Evolutionary conservation across 2,888 invertebrate genomes (phyloP).

Genomic region (Dorcus hopei): DNA sequence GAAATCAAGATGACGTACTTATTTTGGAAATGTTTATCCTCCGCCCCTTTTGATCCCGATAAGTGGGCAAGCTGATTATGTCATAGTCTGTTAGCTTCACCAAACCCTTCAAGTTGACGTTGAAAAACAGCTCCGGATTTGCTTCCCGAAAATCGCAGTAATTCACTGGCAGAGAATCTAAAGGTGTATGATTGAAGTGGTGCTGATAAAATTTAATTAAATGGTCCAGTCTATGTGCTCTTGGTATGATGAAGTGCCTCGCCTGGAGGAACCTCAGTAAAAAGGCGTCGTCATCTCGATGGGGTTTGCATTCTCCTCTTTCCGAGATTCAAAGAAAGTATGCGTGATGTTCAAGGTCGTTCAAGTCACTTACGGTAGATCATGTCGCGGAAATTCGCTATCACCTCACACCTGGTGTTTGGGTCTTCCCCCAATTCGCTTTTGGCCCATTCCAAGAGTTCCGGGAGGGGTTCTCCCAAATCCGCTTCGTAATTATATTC

Average conservation of each 20-base stretch:
- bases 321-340: conserved; percentile 51
- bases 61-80: conserved; percentile 70
- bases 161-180: conserved; percentile 62
- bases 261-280: conserved; percentile 72
- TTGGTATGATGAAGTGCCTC: conserved; percentile 66
- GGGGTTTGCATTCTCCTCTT: conserved; percentile 70
- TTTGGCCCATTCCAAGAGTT: conserved; percentile 65
- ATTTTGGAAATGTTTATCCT: conserved; percentile 70
- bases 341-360: neutral
- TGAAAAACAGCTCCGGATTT: conserved; percentile 66
- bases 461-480: conserved; percentile 61
- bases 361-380: conserved; percentile 60
- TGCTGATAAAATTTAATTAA: neutral
- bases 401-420: conserved; percentile 62
- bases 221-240: conserved; percentile 66
- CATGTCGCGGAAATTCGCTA: conserved; percentile 70
- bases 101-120: conserved; percentile 64
- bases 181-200: neutral
- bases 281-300: conserved; percentile 73
- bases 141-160: conserved; percentile 73
- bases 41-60: conserved; percentile 70
- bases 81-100: conserved; percentile 64
- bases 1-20: conserved; percentile 46
- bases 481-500: conserved; percentile 61
- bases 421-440: conserved; percentile 69